Conservation (phyloP, 2,888 invertebrate species). For the Drosophila meridiana region DNA sequence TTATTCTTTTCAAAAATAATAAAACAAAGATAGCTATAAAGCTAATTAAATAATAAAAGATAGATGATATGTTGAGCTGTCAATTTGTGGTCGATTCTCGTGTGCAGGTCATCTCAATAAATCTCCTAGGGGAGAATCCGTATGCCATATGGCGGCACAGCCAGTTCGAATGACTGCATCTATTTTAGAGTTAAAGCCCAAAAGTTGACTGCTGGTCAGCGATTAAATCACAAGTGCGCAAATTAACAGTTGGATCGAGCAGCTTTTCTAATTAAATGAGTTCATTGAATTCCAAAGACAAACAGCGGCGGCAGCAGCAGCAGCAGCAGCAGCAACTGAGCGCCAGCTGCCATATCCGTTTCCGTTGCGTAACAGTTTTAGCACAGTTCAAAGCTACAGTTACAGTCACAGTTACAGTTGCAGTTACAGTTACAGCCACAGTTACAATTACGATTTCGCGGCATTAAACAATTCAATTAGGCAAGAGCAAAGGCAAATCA, state of each 20-base stretch:
- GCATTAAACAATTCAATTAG: conserved; percentile 79
- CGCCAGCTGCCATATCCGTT: conserved; percentile 70
- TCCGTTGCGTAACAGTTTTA: conserved; percentile 56
- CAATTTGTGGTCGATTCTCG: background rate
- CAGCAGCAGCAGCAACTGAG: conserved; percentile 28
- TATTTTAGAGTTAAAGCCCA: background rate
- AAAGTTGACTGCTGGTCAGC: conserved; percentile 7
- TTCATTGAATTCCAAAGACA: conserved; percentile 55
- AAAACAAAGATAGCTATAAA: background rate
- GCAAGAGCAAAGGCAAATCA: conserved; percentile 54
- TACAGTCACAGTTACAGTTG: conserved; percentile 13
- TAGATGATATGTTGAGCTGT: background rate
- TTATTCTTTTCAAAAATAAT: background rate
- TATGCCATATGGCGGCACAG: background rate
- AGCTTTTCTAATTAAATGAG: conserved; percentile 66
- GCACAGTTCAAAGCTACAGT: conserved; percentile 11
- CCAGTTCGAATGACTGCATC: background rate
- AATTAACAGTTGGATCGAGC: conserved; percentile 52
- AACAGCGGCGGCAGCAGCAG: conserved; percentile 37
- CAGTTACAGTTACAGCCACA: conserved; percentile 33
- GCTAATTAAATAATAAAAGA: background rate
- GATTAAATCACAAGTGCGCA: conserved; percentile 51
- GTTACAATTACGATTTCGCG: conserved; percentile 68
- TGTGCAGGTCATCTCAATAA: background rate
- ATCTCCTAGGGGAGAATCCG: background rate